Base-by-base conservation (phyloP, 2,797 vertebrate species). In the Argya squamiceps region DNA sequence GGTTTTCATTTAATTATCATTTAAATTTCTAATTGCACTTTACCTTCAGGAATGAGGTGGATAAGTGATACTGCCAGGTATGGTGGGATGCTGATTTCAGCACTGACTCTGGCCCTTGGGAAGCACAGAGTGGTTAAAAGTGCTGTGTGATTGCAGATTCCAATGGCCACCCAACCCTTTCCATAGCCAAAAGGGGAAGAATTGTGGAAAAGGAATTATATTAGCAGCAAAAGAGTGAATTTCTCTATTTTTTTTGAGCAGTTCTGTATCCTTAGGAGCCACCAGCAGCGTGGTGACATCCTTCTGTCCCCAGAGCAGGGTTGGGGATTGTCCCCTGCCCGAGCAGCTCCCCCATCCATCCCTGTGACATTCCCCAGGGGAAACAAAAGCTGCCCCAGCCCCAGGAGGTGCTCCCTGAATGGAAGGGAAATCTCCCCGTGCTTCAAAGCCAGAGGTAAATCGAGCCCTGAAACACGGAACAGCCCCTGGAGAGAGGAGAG, bases 131-230 rank as follows among this genome's bases (percentile, higher is more conserved):
- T 5, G 29, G 14, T 29, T 15, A 1, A 16, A 10, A 6, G 11
- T n/a, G 68, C 12, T 1, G 17, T 10, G 36, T 3, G 75, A 4
- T 10, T 1, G 1, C 63, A 14, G 59, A 1, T 63, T 49, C 53
- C 0, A 0, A 2, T 9, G 55, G n/a, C 84, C 62, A 26, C 23
- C 6, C 2, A 22, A 3, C 21, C 3, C 32, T 39, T 73, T 1
- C 2, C 1, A 6, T 0, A 11, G 27, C 16, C 39, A 29, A 13
- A 32, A 32, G 16, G 55, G 34, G 5, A 34, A 34, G 23, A 36
- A 58, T 3, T 58, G 55, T 24, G 1, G 0, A 3, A 44, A 71
- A 17, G 1, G 8, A 5, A 58, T 9, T 2, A 4, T 12, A 22
- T 58, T 12, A 26, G 62, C 10, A 86, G 36, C 22, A 53, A 63